Evolutionary conservation across 2,113 vertebrate species (phyloP).

Genomic region (Nanorana parkeri): DNA sequence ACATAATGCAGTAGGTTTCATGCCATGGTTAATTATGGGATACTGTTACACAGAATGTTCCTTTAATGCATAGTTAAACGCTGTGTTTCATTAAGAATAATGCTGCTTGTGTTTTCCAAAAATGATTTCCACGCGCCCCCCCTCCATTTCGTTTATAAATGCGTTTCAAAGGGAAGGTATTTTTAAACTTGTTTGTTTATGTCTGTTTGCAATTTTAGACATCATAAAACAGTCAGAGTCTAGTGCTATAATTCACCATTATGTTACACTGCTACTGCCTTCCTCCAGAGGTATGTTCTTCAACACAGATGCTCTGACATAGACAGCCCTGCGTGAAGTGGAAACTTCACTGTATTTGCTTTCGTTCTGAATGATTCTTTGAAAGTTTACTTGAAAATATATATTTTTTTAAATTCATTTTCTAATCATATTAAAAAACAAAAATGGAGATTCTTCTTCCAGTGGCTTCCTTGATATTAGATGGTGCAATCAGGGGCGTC

Average conservation of each 20-base stretch:
- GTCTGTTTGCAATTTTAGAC: slow-evolving; percentile 35
- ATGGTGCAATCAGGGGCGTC: too few relatives aligned
- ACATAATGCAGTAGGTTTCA: slow-evolving; percentile 46
- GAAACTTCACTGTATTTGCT: too few relatives aligned
- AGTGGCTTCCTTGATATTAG: too few relatives aligned
- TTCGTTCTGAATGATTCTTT: too few relatives aligned
- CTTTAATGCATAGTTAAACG: slow-evolving; percentile 42
- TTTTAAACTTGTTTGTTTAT: slow-evolving; percentile 39
- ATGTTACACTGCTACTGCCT: slow-evolving; percentile 27
- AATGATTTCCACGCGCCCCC: background rate
- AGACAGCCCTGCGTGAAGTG: background rate
- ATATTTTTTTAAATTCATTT: too few relatives aligned
- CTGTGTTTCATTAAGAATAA: slow-evolving; percentile 44
- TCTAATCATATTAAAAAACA: too few relatives aligned
- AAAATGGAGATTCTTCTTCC: too few relatives aligned
- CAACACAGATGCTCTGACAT: background rate
- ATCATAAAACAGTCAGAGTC: slow-evolving; percentile 26
- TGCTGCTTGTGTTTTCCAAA: slow-evolving; percentile 31
- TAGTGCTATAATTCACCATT: slow-evolving; percentile 36
- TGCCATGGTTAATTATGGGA: slow-evolving; percentile 36
- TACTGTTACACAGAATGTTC: slow-evolving; percentile 42
- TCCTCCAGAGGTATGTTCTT: background rate
- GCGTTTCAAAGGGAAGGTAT: slow-evolving; percentile 26
- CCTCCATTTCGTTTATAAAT: background rate
- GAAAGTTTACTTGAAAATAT: too few relatives aligned